Conservation (phyloP, 2,113 vertebrate genomes). For the Leucoraja erinaceus region DNA sequence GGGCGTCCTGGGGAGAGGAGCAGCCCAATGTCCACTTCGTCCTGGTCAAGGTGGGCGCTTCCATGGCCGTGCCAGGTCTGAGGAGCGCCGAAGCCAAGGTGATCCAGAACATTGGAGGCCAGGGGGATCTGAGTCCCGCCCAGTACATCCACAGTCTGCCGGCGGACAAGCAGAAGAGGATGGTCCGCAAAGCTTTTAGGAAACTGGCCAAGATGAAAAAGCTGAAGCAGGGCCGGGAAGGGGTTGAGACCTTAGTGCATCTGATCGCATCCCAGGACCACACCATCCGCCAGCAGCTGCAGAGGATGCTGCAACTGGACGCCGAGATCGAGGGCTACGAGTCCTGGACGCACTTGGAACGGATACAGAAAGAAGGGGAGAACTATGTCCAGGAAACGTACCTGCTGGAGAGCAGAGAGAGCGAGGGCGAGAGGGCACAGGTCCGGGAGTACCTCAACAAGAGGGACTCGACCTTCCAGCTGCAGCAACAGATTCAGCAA, state of each 20-base stretch:
- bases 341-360: slow-evolving; percentile 54
- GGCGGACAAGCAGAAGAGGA: slow-evolving; percentile 78
- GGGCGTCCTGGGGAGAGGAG: slow-evolving; percentile 89
- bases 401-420: slow-evolving; percentile 50
- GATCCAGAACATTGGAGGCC: slow-evolving; percentile 59
- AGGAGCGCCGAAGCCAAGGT: slow-evolving; percentile 64
- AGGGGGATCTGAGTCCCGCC: slow-evolving; percentile 63
- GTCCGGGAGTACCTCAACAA: slow-evolving; percentile 58
- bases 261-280: slow-evolving; percentile 87
- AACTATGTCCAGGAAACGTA: slow-evolving; percentile 60
- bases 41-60: slow-evolving; percentile 76
- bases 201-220: slow-evolving; percentile 82
- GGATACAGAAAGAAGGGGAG: slow-evolving; percentile 56
- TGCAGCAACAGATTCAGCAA: slow-evolving; percentile 68
- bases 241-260: slow-evolving; percentile 75
- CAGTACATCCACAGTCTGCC: slow-evolving; percentile 74
- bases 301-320: slow-evolving; percentile 76
- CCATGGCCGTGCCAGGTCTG: slow-evolving; percentile 66
- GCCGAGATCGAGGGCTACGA: slow-evolving; percentile 73
- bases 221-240: slow-evolving; percentile 60
- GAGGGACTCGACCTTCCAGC: slow-evolving; percentile 62
- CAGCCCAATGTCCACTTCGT: slow-evolving; percentile 76
- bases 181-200: slow-evolving; percentile 85
- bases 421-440: slow-evolving; percentile 42
- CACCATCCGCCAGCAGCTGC: slow-evolving; percentile 82